Base-by-base conservation (phyloP, 1,140 invertebrate species). In the Bombyx mandarina region DNA sequence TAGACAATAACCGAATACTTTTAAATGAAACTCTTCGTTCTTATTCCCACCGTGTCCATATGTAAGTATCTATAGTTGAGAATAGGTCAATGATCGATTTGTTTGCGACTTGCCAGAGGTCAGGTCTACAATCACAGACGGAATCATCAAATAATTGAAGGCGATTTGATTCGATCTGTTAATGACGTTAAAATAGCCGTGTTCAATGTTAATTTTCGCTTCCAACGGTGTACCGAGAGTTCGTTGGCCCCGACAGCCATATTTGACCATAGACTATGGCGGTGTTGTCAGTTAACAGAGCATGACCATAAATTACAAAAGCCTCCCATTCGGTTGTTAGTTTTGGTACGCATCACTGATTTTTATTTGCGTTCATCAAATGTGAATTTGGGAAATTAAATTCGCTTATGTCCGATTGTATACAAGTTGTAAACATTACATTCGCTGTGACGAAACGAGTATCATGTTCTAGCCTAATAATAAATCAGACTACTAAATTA, bases 151-250 rank as follows among this genome's bases (percentile, higher is more conserved):
- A 51, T 51, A 8, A 35, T 51, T 51, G 42, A 51, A 51, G 50
- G 8, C 50, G 50, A 51, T 51, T 51, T 51, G 50, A 51, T 51
- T 51, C 42, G 50, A 35, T 51, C 7, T 9, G 50, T 51, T 78
- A 77, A 77, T 78, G 73, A 73, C 58, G 66, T 50, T 62, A 66
- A 70, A 72, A 63, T 66, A 65, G 61, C 62, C 70, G 75, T 80
- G 73, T 75, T 73, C 77, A 83, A 79, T 78, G 78, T 79, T 72
- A 77, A 80, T 82, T 81, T 80, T 79, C 78, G 75, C 71, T 51
- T 51, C 50, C 5, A 51, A 51, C 50, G 22, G 50, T 51, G 12
- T 22, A 51, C 26, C 60, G 47, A 43, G 62, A 62, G 80, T 66
- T 81, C 80, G 63, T 76, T 74, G 70, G 56, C 69, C 78, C 60